phyloP scores from a whole-genome alignment of 2,797 vertebrate genomes.

The Enteromius argenteus region DNA sequence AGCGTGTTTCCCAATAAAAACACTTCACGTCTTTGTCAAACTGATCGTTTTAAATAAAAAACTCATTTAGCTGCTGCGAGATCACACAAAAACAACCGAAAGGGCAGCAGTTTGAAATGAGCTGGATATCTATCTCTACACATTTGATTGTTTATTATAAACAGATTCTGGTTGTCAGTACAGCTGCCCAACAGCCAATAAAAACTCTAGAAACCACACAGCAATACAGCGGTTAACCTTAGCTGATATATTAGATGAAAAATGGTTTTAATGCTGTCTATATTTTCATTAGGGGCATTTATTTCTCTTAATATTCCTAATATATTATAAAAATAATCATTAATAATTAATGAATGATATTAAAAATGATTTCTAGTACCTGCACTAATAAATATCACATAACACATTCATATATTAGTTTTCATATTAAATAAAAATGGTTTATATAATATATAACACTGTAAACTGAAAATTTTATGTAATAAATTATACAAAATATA shows the following conservation, averaged over 20 bases:
- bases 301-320: neutral
- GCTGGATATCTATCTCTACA: neutral
- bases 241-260: neutral
- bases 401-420: neutral
- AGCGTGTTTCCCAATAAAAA: slow-evolving; percentile 5
- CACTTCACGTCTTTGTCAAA: neutral
- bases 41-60: neutral
- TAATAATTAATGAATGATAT: neutral
- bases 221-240: neutral
- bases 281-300: neutral
- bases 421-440: neutral
- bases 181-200: neutral
- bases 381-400: neutral
- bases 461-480: neutral
- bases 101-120: neutral
- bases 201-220: neutral
- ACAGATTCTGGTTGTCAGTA: neutral
- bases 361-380: neutral
- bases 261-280: neutral
- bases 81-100: neutral
- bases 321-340: neutral
- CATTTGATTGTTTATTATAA: neutral
- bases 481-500: neutral
- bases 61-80: neutral
- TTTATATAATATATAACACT: neutral